These are phyloP conservation scores for Drosophila subobscura DNA, from an alignment of 1,140 invertebrate species.

Conservation along the genomic window DNA sequence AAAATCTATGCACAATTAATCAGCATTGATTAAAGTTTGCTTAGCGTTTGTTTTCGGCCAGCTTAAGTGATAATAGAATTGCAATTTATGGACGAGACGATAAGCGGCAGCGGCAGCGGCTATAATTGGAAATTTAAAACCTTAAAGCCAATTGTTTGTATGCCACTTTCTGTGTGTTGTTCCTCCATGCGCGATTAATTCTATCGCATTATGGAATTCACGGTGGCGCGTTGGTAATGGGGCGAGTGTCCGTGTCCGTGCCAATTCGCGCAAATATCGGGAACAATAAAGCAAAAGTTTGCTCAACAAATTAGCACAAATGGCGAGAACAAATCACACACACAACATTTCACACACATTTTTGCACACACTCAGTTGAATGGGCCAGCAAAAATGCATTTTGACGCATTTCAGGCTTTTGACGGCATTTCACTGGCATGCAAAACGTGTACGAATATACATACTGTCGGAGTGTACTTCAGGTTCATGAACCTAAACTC, in stretches of 20 bases:
- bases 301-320: conserved; percentile 72
- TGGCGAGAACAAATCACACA: conserved; percentile 42
- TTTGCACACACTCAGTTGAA: conserved; percentile 46
- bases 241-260: conserved; percentile 49
- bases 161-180: background rate
- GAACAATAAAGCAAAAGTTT: conserved; percentile 59
- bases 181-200: too few species aligned
- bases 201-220: conserved; percentile 14
- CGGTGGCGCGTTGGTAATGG: conserved; percentile 18
- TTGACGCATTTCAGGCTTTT: conserved; percentile 30
- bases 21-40: conserved; percentile 36
- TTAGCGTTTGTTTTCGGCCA: conserved; percentile 16
- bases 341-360: conserved; percentile 68
- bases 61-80: background rate
- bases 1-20: conserved; percentile 32
- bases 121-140: conserved; percentile 30
- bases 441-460: conserved; percentile 32
- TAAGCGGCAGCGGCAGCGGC: conserved; percentile 12
- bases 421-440: conserved; percentile 22
- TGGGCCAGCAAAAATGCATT: conserved; percentile 29
- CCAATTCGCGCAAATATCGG: conserved; percentile 62
- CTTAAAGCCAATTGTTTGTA: background rate
- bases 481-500: conserved; percentile 42
- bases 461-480: too few species aligned
- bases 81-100: conserved; percentile 18